phyloP scores from a whole-genome alignment of 2,888 invertebrate genomes.

The Ganaspis brasiliensis region DNA sequence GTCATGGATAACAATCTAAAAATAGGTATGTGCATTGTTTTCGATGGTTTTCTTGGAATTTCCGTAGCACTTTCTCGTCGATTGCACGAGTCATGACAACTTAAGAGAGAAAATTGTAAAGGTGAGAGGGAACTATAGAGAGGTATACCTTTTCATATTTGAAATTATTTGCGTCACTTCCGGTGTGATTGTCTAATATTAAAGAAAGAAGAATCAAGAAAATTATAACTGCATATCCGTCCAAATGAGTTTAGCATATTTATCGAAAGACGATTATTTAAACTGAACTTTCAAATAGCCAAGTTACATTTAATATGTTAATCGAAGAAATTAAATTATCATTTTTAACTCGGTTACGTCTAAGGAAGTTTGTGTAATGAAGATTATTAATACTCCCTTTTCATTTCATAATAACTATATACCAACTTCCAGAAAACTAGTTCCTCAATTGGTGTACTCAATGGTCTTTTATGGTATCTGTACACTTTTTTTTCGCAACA shows the following conservation, averaged over 20 bases:
- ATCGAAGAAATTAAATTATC: not conserved
- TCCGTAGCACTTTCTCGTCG: slow-evolving; percentile 28
- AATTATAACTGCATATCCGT: slow-evolving; percentile 1
- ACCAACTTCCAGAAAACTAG: not conserved
- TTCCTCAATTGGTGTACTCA: slow-evolving; percentile 12
- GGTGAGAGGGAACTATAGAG: slow-evolving; percentile 21
- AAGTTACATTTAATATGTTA: not conserved
- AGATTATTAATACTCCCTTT: slow-evolving; percentile 8
- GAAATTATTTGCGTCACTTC: slow-evolving; percentile 27
- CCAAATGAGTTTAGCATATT: not conserved
- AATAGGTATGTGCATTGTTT: slow-evolving; percentile 14
- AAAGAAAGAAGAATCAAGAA: slow-evolving; percentile 8
- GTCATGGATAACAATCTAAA: not conserved
- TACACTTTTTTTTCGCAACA: slow-evolving; percentile 25
- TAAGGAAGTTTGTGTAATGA: slow-evolving; percentile 4
- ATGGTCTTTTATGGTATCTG: not conserved
- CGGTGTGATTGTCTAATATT: slow-evolving; percentile 16
- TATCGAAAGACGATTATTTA: not conserved
- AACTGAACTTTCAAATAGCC: not conserved
- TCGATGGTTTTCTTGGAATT: slow-evolving; percentile 29
- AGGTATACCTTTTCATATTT: slow-evolving; percentile 6
- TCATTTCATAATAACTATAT: slow-evolving; percentile 31
- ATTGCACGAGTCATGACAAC: slow-evolving; percentile 34
- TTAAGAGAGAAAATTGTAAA: slow-evolving; percentile 30
- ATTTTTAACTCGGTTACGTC: not conserved